Evolutionary conservation across 2,797 vertebrate genomes (phyloP).

Genomic region (Parauchenoglanis punctatus): DNA sequence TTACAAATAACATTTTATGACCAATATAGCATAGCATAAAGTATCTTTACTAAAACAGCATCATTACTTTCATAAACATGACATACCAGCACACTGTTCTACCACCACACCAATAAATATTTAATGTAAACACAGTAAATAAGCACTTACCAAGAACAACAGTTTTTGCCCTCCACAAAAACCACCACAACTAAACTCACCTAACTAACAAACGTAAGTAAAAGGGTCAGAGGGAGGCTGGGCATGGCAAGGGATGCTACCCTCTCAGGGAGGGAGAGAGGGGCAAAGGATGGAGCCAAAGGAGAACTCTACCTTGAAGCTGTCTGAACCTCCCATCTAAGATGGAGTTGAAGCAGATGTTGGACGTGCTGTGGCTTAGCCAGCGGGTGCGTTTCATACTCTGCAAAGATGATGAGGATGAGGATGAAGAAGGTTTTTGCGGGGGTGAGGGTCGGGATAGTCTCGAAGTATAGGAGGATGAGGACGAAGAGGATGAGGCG

Average conservation of each 20-base stretch:
- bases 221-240: conserved; percentile 21
- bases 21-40: background rate
- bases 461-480: conserved; percentile 66
- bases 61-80: background rate
- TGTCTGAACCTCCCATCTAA: conserved; percentile 82
- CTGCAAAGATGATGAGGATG: conserved; percentile 66
- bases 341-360: conserved; percentile 80
- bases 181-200: conserved; percentile 36
- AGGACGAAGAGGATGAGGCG: conserved; percentile 70
- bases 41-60: background rate
- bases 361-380: conserved; percentile 80
- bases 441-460: conserved; percentile 58
- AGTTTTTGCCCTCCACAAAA: conserved; percentile 33
- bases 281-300: conserved; percentile 42
- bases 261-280: conserved; percentile 1
- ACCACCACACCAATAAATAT: conserved; percentile 64
- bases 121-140: conserved; percentile 58
- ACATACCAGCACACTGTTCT: background rate
- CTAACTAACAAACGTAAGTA: background rate
- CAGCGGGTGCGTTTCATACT: conserved; percentile 76
- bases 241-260: background rate
- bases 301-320: conserved; percentile 77
- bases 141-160: conserved; percentile 19
- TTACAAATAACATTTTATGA: background rate
- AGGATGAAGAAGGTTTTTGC: conserved; percentile 61